Evolutionary conservation across 2,888 invertebrate species (phyloP).

Genomic region (Ctenicera cuprea): DNA sequence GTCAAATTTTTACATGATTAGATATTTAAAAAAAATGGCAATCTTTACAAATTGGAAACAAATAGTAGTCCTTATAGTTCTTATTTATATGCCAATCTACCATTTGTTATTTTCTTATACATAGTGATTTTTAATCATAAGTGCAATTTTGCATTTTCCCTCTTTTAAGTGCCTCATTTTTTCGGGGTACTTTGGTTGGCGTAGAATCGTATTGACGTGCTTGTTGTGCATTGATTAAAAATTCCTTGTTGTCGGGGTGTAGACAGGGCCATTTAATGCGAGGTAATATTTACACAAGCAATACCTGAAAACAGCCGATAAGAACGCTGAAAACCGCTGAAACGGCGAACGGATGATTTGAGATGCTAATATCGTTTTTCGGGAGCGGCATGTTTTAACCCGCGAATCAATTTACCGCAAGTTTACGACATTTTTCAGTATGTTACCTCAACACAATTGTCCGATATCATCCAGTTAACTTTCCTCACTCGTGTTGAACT

Average conservation of each 20-base stretch:
- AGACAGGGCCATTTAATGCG: neutral
- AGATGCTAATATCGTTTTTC: conserved; percentile 39
- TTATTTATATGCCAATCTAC: too few species aligned
- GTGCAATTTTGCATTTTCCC: too few species aligned
- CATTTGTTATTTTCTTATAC: too few species aligned
- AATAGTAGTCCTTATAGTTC: too few species aligned
- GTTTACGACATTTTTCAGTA: conserved; percentile 29
- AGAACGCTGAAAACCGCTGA: conserved; percentile 38
- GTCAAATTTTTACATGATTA: too few species aligned
- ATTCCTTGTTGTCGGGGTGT: neutral
- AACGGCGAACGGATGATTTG: conserved; percentile 39
- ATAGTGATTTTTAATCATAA: too few species aligned
- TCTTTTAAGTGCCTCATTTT: too few species aligned
- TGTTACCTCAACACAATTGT: conserved; percentile 17
- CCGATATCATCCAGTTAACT: conserved; percentile 7
- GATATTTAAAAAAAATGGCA: too few species aligned
- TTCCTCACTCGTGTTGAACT: neutral
- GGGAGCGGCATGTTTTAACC: conserved; percentile 29
- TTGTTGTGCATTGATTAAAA: neutral
- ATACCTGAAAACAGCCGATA: conserved; percentile 42
- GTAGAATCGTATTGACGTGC: neutral
- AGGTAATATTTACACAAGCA: conserved; percentile 37
- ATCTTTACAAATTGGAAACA: too few species aligned
- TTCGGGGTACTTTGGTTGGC: too few species aligned
- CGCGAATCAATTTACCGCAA: conserved; percentile 29